Conservation (phyloP, 2,888 invertebrate species). For the Melanchra persicariae region DNA sequence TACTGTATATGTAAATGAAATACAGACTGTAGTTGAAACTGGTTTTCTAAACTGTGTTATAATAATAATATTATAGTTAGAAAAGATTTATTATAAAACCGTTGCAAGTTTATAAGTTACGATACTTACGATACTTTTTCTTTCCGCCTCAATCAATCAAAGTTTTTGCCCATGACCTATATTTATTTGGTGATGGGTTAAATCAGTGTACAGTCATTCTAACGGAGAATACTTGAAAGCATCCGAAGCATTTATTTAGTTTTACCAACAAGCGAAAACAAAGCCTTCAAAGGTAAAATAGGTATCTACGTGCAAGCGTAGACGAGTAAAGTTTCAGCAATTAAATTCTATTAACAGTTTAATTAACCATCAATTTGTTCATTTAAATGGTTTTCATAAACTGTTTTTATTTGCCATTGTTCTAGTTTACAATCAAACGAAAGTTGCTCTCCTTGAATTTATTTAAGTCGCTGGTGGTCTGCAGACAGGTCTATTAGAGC, state of each 20-base stretch:
- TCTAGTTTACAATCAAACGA: slow-evolving; percentile 42
- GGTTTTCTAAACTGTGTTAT: slow-evolving; percentile 6
- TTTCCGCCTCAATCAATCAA: slow-evolving; percentile 8
- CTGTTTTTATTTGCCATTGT: slow-evolving; percentile 29
- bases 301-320: background rate
- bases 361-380: slow-evolving; percentile 19
- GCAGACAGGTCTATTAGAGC: slow-evolving; percentile 45
- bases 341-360: slow-evolving; percentile 16
- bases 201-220: background rate
- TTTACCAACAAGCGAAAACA: slow-evolving; percentile 13
- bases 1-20: background rate
- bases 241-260: background rate
- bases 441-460: slow-evolving; percentile 54
- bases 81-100: slow-evolving; percentile 5
- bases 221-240: background rate
- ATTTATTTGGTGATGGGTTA: background rate
- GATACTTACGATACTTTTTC: background rate
- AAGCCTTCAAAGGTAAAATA: background rate
- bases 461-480: slow-evolving; percentile 26
- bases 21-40: background rate
- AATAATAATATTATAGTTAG: background rate
- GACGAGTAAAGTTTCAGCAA: slow-evolving; percentile 4
- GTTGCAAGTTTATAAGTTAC: background rate
- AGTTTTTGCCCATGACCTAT: background rate
- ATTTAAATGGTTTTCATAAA: slow-evolving; percentile 20